Base-by-base conservation (phyloP, 2,888 invertebrate species). In the Sphinx pinastri region DNA sequence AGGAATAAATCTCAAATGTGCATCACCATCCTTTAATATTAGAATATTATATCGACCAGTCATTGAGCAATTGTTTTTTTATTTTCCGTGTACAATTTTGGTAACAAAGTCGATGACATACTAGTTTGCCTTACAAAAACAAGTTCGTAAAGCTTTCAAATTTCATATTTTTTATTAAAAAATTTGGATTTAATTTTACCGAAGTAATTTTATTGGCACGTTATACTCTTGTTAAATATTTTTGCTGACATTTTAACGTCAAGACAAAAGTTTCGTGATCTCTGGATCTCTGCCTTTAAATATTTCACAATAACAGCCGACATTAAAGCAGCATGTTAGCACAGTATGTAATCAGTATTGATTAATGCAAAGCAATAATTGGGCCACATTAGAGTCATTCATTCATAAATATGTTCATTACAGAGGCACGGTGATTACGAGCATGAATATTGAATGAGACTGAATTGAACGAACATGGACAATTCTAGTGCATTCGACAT, bases 401-500 rank as follows among this genome's bases (percentile, higher is more conserved):
- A 78, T 80, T 67, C 67, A 70, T 67, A 70, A 66, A 78, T 72
- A 75, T 74, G 71, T 58, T 75, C 73, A 79, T 81, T 80, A 78
- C 73, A 70, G 69, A 67, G 72, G 73, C 76, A 74, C 78, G 76
- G 76, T 80, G 80, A 86, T 86, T 82, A 81, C 76, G 72, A 71
- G 54, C 75, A 72, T 87, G 76, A 85, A 86, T 87, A 81, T 82
- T 80, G 78, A 79, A 81, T 80, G 78, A 80, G 75, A 45, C 69
- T 38, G n/a, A 19, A 57, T 49, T 59, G 58, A 58, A 58, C 59
- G 58, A 68, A 63, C 63, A 19, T 49, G 63, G 63, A 49, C 63
- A 19, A 63, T 49, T 49, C 63, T 63, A 63, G 49, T 19, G 13
- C 47, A 16, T 47, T 63, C 63, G 63, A 63, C 49, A 63, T 63